These are phyloP conservation scores for Choristoneura rosaceana DNA, from an alignment of 2,888 invertebrate genomes.

Conservation along the genomic window DNA sequence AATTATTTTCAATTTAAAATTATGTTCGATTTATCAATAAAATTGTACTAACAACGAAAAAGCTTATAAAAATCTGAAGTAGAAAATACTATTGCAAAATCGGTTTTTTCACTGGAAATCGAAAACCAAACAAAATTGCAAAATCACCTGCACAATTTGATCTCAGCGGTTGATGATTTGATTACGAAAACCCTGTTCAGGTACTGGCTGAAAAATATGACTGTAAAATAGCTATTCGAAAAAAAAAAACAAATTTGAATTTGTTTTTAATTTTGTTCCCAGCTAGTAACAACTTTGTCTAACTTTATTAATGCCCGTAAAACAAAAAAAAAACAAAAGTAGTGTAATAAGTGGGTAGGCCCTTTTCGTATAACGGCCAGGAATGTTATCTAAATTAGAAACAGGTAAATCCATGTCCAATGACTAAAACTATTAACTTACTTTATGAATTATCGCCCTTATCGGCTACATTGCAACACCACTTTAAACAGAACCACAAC, in stretches of 20 bases:
- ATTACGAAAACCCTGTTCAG: too few relatives aligned
- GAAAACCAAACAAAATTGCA: too few relatives aligned
- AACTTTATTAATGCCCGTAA: neutral
- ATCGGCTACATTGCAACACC: slow-evolving; percentile 19
- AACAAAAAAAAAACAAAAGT: slow-evolving; percentile 1
- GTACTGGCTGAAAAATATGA: too few relatives aligned
- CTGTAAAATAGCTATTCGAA: neutral
- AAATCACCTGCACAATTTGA: too few relatives aligned
- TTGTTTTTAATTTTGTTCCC: neutral
- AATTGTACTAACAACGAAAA: too few relatives aligned
- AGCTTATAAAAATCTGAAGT: neutral
- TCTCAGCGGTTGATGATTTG: too few relatives aligned
- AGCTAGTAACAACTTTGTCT: neutral
- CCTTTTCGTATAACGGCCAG: slow-evolving; percentile 38
- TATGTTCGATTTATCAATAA: too few relatives aligned
- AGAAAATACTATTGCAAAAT: neutral
- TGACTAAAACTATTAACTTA: slow-evolving; percentile 57
- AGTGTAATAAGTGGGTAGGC: slow-evolving; percentile 30
- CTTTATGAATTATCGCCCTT: slow-evolving; percentile 47
- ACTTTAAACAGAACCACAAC: slow-evolving; percentile 10
- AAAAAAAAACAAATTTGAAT: neutral
- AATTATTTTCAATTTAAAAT: too few relatives aligned
- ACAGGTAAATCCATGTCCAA: slow-evolving; percentile 45
- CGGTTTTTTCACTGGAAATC: too few relatives aligned
- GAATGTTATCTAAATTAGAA: slow-evolving; percentile 58